These are phyloP conservation scores for Malacoraja senta DNA, from an alignment of 2,797 vertebrate species.

Conservation along the genomic window DNA sequence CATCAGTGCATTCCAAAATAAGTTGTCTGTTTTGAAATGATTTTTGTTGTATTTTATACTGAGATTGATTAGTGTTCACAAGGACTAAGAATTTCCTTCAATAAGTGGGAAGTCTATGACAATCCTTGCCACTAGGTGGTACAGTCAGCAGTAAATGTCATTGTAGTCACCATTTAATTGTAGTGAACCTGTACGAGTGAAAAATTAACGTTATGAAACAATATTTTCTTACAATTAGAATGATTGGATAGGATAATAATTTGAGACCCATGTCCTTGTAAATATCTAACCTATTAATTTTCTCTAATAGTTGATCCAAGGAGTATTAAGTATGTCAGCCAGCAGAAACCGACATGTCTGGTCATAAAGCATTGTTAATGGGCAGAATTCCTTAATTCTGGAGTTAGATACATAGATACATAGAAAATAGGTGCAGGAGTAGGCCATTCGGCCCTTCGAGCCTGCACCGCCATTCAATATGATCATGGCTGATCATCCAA, in stretches of 20 bases:
- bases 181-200: background rate
- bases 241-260: background rate
- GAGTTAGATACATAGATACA: no score
- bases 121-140: constrained; percentile 4
- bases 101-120: background rate
- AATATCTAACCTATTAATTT: background rate
- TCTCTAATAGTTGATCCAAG: background rate
- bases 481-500: no score
- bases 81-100: background rate
- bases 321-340: background rate
- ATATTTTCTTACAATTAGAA: background rate
- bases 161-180: background rate
- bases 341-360: background rate
- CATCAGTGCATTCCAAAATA: background rate
- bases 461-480: no score
- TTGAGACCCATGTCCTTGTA: background rate
- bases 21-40: background rate
- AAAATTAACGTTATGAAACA: background rate
- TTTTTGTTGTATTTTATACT: no score
- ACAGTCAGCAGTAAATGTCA: background rate
- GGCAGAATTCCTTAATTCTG: background rate
- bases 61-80: background rate
- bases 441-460: no score
- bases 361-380: background rate
- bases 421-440: no score